Evolutionary conservation across 2,113 vertebrate genomes (phyloP).

Genomic region (Bufo gargarizans): DNA sequence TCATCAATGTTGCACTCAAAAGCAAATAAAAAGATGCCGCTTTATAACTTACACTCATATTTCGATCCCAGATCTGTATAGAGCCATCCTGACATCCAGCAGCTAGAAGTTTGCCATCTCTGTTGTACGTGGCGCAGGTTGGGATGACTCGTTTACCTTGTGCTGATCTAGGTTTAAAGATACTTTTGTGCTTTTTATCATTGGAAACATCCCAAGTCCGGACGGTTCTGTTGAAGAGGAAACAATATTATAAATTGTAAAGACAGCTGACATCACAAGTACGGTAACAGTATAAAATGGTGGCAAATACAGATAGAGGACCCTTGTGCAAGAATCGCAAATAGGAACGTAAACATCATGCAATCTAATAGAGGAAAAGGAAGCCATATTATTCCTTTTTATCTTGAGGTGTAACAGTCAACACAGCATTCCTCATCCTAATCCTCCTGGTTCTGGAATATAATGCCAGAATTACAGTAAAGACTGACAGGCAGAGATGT

Average conservation of each 20-base stretch:
- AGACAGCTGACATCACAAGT: too few relatives aligned
- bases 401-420: too few relatives aligned
- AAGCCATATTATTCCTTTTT: too few relatives aligned
- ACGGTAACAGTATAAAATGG: too few relatives aligned
- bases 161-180: slow-evolving; percentile 89
- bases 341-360: too few relatives aligned
- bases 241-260: not conserved
- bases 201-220: slow-evolving; percentile 92
- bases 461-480: too few relatives aligned
- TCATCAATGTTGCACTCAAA: not conserved
- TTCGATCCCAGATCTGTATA: slow-evolving; percentile 98
- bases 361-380: too few relatives aligned
- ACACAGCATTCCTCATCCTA: too few relatives aligned
- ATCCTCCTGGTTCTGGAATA: too few relatives aligned
- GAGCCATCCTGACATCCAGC: slow-evolving; percentile 95
- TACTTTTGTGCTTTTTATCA: slow-evolving; percentile 89
- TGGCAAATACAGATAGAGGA: too few relatives aligned
- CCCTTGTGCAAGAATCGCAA: too few relatives aligned
- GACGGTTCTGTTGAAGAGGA: slow-evolving; percentile 80
- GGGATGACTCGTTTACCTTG: slow-evolving; percentile 93
- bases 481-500: too few relatives aligned
- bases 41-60: slow-evolving; percentile 84
- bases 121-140: slow-evolving; percentile 90
- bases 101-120: slow-evolving; percentile 91
- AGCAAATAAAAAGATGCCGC: not conserved